Evolutionary conservation across 2,113 vertebrate species (phyloP).

Genomic region (Bombycilla garrulus): DNA sequence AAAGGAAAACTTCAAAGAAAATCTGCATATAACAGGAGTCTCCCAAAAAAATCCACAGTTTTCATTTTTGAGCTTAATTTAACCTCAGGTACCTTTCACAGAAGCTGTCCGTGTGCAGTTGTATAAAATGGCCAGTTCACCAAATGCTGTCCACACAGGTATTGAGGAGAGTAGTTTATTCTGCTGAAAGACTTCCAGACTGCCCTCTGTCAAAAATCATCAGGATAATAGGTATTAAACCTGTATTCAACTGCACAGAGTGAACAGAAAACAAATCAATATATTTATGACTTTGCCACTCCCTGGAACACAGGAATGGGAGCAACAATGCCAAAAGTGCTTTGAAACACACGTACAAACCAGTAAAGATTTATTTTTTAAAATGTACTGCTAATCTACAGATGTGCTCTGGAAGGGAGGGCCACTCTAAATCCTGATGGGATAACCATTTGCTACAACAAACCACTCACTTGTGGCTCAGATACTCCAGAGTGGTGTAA

Average conservation of each 20-base stretch:
- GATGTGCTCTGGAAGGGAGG: neutral
- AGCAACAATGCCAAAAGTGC: neutral
- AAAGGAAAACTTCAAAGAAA: neutral
- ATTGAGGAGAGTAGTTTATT: constrained; percentile 86
- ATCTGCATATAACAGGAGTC: neutral
- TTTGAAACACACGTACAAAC: neutral
- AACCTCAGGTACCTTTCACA: constrained; percentile 82
- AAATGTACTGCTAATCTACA: neutral
- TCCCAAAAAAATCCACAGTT: neutral
- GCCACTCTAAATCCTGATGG: neutral
- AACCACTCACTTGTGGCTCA: neutral
- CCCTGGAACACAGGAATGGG: neutral
- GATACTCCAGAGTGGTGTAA: neutral
- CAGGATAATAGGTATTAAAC: neutral
- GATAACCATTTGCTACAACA: neutral
- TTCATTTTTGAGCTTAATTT: neutral
- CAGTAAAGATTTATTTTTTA: neutral
- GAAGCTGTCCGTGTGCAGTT: constrained; percentile 92
- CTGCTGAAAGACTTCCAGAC: constrained; percentile 88
- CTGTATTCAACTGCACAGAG: neutral
- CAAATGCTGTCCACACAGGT: constrained; percentile 87
- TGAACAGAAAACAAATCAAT: neutral
- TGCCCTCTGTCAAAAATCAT: constrained; percentile 81
- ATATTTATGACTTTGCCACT: neutral
- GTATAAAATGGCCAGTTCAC: constrained; percentile 91